A percentile compares a stretch with the other conserved stretches of the same genome.
Conservation (phyloP, 2,113 vertebrate species). For the Rhodinocichla rosea region DNA sequence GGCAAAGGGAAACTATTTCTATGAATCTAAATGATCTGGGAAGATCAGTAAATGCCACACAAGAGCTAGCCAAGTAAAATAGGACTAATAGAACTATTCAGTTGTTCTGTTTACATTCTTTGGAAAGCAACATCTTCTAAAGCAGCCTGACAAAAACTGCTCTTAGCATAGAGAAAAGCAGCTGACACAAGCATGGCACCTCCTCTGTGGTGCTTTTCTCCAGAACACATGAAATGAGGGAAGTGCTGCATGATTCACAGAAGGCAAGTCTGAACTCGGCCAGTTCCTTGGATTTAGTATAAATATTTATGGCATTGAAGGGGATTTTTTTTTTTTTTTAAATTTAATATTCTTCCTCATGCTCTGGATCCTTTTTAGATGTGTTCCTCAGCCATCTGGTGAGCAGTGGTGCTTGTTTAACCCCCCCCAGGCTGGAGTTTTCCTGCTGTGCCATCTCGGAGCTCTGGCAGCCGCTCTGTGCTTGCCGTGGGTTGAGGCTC, state of each 20-base stretch:
- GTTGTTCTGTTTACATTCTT: slow-evolving; percentile 14
- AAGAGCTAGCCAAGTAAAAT: background rate
- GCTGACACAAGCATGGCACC: background rate
- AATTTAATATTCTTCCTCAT: background rate
- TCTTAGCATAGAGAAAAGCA: background rate
- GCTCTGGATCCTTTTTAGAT: background rate
- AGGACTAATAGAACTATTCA: background rate
- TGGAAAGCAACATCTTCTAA: background rate
- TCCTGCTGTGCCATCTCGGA: slow-evolving; percentile 32
- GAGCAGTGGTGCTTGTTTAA: slow-evolving; percentile 31
- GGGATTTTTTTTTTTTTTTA: background rate
- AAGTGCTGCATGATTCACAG: slow-evolving; percentile 7
- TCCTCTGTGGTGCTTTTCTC: slow-evolving; percentile 4
- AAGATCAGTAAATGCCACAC: background rate
- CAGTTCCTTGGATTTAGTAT: slow-evolving; percentile 34
- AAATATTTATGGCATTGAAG: slow-evolving; percentile 38
- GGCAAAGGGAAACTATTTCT: background rate
- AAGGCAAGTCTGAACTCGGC: background rate
- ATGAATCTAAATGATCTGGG: background rate
- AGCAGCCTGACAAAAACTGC: background rate
- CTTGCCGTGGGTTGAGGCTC: slow-evolving; percentile 16
- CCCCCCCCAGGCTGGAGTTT: background rate
- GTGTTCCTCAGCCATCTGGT: slow-evolving; percentile 43
- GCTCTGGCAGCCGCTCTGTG: slow-evolving; percentile 20
- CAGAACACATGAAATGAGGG: background rate